phyloP scores from a whole-genome alignment of 2,888 invertebrate species.

The Stenoptilia bipunctidactyla region DNA sequence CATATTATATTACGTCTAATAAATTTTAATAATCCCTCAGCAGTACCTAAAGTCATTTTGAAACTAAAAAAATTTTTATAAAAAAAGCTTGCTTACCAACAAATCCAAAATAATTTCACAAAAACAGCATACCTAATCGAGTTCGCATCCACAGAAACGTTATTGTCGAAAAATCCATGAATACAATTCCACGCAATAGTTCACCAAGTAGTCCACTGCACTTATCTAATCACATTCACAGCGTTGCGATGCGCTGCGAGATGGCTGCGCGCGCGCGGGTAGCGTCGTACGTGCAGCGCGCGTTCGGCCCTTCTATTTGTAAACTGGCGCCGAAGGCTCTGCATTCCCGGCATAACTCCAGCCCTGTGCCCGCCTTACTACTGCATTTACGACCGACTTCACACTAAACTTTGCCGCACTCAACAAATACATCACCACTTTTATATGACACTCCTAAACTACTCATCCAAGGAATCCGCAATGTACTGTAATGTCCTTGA shows the following conservation, averaged over 20 bases:
- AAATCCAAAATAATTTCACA: no score
- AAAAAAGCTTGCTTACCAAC: no score
- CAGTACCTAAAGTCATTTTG: no score
- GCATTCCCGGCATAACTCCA: constrained; percentile 61
- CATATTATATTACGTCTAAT: no score
- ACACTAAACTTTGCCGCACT: constrained; percentile 20
- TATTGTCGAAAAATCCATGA: no score
- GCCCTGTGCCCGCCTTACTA: constrained; percentile 36
- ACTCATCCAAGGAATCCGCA: not conserved
- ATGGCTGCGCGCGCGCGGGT: constrained; percentile 37
- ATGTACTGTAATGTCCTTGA: not conserved
- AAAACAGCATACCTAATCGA: no score
- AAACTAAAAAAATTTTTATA: no score
- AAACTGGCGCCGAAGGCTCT: constrained; percentile 67
- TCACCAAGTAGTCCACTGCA: no score
- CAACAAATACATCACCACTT: constrained; percentile 13
- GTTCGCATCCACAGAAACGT: no score
- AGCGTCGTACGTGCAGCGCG: constrained; percentile 53
- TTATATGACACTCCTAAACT: constrained; percentile 20
- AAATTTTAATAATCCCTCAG: no score
- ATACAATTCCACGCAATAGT: no score
- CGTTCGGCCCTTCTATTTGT: constrained; percentile 70
- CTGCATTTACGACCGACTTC: constrained; percentile 24
- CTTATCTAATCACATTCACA: not conserved
- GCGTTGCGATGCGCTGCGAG: no score